Evolutionary conservation across 2,113 vertebrate genomes (phyloP), one percentile per base, ranked within the genome.

Genomic region (Aegotheles bennettii): DNA sequence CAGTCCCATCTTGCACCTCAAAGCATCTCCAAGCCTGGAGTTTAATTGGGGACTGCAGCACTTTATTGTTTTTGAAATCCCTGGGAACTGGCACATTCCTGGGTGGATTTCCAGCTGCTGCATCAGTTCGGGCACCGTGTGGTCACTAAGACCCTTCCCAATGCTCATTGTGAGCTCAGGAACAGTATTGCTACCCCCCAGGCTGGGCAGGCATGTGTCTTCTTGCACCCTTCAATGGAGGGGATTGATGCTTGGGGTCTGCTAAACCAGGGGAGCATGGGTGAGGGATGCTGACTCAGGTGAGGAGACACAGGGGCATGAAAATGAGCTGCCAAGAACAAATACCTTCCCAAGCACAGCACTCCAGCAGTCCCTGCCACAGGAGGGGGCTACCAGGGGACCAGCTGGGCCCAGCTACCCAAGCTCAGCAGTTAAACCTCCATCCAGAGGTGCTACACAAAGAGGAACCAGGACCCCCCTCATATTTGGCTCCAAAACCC

Each of bases 131-230:
- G n/a, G n/a, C n/a, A 80, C 36, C 42, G 12, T 0, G 1, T 38
- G 60, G 56, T 43, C 16, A 18, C 47, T 0, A 12, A 88, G 33
- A 28, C 21, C 23, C 25, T 89, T 26, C 51, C 47, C 38, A 0
- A 5, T 0, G 12, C 69, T 53, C n/a, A 8, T 8, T 6, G 11
- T 3, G 3, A 75, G 38, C 76, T 74, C 11, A 20, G 47, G 42
- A 54, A 3, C 21, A 33, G 23, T 61, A 81, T 36, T 10, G 0
- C 42, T 18, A 2, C 13, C 28, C 23, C 35, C 38, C 9, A 5
- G 23, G 15, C 85, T 70, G 42, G 6, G 48, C 36, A 45, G 36
- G 5, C 2, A 0, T 3, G 5, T 3, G 13, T 11, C 36, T 64
- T 28, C 61, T 35, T 35, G 23, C 6, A 9, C 33, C 33, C 47